Percentiles rank a stretch among this genome's conserved stretches.
These are phyloP conservation scores for Drosophila nr. perissopoda DNA, from an alignment of 2,888 invertebrate genomes.

Conservation along the genomic window DNA sequence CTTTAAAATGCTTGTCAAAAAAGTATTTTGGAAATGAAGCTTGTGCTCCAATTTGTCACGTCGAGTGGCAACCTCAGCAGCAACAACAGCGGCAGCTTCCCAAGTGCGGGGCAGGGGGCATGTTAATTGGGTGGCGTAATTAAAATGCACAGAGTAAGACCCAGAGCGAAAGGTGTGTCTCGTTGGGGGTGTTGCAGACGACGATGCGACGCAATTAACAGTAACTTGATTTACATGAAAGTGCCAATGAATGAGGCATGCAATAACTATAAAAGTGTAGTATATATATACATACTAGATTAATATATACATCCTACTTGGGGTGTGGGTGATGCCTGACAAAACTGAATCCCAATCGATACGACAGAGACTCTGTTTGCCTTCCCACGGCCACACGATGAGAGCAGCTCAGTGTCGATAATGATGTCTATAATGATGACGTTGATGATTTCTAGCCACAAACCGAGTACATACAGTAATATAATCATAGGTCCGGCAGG, in stretches of 20 bases:
- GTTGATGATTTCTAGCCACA: conserved; percentile 45
- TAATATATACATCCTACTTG: not conserved
- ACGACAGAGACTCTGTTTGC: conserved; percentile 40
- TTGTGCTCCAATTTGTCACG: conserved; percentile 61
- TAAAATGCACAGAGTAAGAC: conserved; percentile 49
- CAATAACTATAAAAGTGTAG: conserved; percentile 31
- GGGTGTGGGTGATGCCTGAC: conserved; percentile 45
- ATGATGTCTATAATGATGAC: conserved; percentile 18
- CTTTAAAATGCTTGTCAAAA: conserved; percentile 45
- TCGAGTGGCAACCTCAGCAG: conserved; percentile 5
- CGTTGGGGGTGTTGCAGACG: conserved; percentile 25
- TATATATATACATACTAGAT: not conserved
- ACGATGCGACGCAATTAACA: conserved; percentile 59
- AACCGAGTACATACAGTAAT: conserved; percentile 44
- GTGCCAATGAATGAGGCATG: conserved; percentile 58
- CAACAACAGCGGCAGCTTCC: not conserved
- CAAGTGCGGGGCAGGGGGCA: not conserved
- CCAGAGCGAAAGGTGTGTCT: conserved; percentile 10
- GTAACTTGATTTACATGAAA: conserved; percentile 71
- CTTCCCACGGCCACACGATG: conserved; percentile 62
- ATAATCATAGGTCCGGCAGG: conserved; percentile 59
- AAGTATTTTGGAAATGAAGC: conserved; percentile 45
- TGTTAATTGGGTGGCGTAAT: conserved; percentile 75
- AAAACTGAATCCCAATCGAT: conserved; percentile 39
- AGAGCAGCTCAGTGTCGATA: conserved; percentile 20